Evolutionary conservation across 2,113 vertebrate species (phyloP), one percentile per base, ranked within the genome.

Genomic region (Nothocercus nigrocapillus): DNA sequence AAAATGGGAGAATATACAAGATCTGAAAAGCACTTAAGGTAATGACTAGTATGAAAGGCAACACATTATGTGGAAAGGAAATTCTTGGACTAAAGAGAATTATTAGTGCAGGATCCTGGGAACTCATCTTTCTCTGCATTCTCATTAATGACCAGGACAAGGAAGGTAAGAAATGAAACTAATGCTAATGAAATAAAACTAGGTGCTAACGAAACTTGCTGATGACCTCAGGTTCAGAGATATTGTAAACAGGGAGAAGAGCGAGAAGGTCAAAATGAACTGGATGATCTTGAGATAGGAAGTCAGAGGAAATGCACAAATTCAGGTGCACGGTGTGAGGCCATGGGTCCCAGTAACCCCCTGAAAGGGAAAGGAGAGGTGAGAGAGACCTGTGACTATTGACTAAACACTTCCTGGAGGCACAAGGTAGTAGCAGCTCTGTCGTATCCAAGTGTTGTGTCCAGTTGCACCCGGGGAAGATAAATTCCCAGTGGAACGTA

Each of bases 31-130:
- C 18, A 47, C n/a, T 79, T 44, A 21, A 94, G 93, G 90, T 67
- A 80, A 70, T 74, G 80, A 95, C 70, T 83, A 88, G 82, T 83
- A 74, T 61, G 21, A 93, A 88, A 93, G 82, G 92, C 93, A 96
- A 66, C 4, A 45, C 13, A 42, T 92, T 74, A 90, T 63, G 80
- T 56, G 94, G 81, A 94, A 90, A 94, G 95, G 92, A 97, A 97
- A 90, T 90, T 96, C 69, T 90, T 92, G 3, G 1, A 14, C 82
- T 70, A 61, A 72, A 81, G 88, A 56, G 80, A 95, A 94, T 93
- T 74, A 56, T 68, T 86, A 6, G 1, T 78, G 69, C 66, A 90
- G 58, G 34, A 36, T 45, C 44, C 78, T 36, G 61, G 61, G 66
- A 88, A 80, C 54, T 85, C 44, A 8, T 81, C 61, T 72, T 47